Base-by-base conservation (phyloP, 2,797 vertebrate genomes). In the Mustela erminea region DNA sequence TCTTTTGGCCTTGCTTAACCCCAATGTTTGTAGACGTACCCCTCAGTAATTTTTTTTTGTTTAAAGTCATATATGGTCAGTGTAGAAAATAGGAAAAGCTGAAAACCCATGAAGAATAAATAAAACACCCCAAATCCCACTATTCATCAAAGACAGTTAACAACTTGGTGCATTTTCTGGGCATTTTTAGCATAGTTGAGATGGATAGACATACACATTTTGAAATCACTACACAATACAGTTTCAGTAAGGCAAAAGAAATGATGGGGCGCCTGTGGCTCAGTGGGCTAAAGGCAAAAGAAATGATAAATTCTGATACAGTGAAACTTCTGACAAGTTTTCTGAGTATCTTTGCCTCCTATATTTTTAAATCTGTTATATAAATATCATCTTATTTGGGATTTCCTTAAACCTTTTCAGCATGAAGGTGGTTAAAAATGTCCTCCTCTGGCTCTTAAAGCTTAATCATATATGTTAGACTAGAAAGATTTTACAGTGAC, bases 1-100 rank as follows among this genome's bases (percentile, higher is more conserved):
- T 18, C 15, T 20, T 92, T 56, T 87, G 90, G 38, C 46, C 90
- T 54, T 95, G 75, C 94, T 96, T 93, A 87, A 46, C 93, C 72
- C 20, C 32, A 58, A 58, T 35, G 60, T 94, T 89, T 60, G 4
- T 81, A 68, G 81, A 81, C 66, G 60, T 68, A 81, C 14, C 83
- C 35, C 18, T 41, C 20, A 2, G 29, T 17, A 35, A 70, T 87
- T 25, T 46, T 75, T 75, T 90, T 29, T 38, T n/a, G n/a, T n/a
- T 35, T 32, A 21, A 60, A 58, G 14, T 92, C 87, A 27, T 29
- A 27, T 10, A 23, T 35, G 11, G 20, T 49, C 35, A 74, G 9
- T 81, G 13, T 35, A 72, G n/a, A 94, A 58, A 74, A 66, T 43
- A 43, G 66, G 27, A 60, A 83, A 90, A 80, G 66, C n/a, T 18